These are phyloP conservation scores for Eretmochelys imbricata DNA, from an alignment of 2,113 vertebrate species.

Conservation along the genomic window DNA sequence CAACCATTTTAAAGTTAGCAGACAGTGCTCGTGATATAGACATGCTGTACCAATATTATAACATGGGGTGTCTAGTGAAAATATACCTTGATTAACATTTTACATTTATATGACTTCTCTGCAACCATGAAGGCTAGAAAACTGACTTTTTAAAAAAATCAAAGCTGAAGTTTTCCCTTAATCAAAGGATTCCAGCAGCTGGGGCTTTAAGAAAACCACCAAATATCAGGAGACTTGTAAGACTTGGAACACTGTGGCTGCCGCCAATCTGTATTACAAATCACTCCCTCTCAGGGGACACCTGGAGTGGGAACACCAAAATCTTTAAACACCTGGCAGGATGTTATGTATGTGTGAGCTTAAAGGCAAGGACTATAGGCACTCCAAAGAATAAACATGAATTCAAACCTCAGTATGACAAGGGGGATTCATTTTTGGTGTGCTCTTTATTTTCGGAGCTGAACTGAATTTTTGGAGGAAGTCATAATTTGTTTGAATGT, in stretches of 20 bases:
- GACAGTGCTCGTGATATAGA: conserved; percentile 49
- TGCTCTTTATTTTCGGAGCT: background rate
- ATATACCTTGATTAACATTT: background rate
- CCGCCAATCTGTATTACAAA: background rate
- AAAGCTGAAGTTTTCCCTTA: background rate
- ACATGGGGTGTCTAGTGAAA: background rate
- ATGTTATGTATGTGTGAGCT: background rate
- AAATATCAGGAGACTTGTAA: background rate
- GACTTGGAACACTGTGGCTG: background rate
- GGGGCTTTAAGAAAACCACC: background rate
- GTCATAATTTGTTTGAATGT: background rate
- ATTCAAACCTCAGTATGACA: background rate
- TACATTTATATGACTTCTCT: background rate
- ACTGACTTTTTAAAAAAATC: too few species aligned
- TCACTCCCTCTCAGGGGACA: background rate
- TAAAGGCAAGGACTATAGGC: background rate
- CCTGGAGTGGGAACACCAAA: background rate
- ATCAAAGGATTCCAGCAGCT: background rate
- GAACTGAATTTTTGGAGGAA: background rate
- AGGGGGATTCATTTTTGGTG: background rate
- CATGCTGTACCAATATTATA: background rate
- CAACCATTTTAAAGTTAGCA: background rate
- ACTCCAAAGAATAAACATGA: background rate
- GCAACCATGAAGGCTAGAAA: too few species aligned
- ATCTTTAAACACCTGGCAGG: background rate